Percentiles rank a stretch among this genome's conserved stretches.
Conservation (phyloP, 2,113 vertebrate genomes). For the Zonotrichia leucophrys region DNA sequence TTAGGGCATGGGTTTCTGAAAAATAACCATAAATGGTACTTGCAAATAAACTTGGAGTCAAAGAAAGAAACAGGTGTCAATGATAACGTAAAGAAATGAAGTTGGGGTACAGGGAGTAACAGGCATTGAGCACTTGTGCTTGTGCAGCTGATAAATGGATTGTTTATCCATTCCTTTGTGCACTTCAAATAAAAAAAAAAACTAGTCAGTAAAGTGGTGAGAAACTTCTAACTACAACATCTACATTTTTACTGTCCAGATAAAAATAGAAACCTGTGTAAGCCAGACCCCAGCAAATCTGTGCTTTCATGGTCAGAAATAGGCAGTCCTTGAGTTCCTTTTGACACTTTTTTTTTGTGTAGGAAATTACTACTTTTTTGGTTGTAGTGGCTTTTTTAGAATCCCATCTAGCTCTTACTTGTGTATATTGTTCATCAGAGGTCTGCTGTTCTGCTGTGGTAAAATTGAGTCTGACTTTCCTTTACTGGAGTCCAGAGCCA, state of each 20-base stretch:
- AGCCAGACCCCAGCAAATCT: background rate
- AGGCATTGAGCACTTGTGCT: background rate
- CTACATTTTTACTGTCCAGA: background rate
- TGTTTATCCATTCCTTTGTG: slow-evolving; percentile 14
- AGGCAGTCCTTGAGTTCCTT: background rate
- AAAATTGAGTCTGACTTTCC: background rate
- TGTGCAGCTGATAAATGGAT: background rate
- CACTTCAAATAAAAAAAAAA: background rate
- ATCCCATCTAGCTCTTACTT: background rate
- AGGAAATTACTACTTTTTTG: background rate
- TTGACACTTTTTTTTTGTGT: background rate
- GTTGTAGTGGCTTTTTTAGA: background rate
- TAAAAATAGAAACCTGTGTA: slow-evolving; percentile 6
- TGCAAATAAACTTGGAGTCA: background rate
- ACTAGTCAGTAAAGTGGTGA: background rate
- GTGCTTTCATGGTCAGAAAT: background rate
- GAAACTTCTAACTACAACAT: background rate
- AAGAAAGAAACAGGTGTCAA: slow-evolving; percentile 25
- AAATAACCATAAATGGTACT: background rate
- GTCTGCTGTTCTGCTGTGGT: background rate
- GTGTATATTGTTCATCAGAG: background rate
- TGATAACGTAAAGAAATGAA: slow-evolving; percentile 1
- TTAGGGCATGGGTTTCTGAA: background rate
- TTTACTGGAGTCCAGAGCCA: background rate
- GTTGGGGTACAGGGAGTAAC: background rate